These are phyloP conservation scores for Cephus pulcher DNA, from an alignment of 2,888 invertebrate genomes.

Conservation along the genomic window DNA sequence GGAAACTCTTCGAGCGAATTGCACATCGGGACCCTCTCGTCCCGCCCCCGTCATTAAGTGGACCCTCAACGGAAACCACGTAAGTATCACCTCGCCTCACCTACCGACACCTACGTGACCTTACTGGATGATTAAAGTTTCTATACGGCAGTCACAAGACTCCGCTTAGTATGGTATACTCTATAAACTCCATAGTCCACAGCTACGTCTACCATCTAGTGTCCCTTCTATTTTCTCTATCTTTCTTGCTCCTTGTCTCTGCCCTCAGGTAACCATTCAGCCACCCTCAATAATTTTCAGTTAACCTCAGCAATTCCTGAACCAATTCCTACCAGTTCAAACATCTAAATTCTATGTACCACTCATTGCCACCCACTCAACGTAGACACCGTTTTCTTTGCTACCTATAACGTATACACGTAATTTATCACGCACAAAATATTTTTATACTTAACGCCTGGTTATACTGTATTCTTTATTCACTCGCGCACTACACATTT, in stretches of 20 bases:
- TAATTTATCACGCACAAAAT: neutral
- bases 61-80: conserved; percentile 59
- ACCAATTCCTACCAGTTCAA: neutral
- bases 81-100: conserved; percentile 50
- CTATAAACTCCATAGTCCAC: neutral
- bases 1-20: conserved; percentile 59
- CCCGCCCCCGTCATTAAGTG: conserved; percentile 62
- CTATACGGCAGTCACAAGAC: conserved; percentile 11
- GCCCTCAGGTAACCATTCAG: conserved; percentile 6
- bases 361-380: neutral
- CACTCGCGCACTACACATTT: neutral
- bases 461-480: neutral
- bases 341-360: neutral
- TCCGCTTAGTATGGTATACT: neutral
- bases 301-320: neutral
- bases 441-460: too few species aligned
- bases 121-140: conserved; percentile 53
- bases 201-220: neutral
- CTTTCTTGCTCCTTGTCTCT: conserved; percentile 5
- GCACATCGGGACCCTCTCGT: conserved; percentile 59
- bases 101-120: conserved; percentile 48
- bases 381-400: neutral
- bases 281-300: neutral
- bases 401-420: neutral
- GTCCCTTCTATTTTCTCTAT: conserved; percentile 11